Evolutionary conservation across 23 tunicate genomes (phyloP).

Genomic region (Phallusia fumigata): DNA sequence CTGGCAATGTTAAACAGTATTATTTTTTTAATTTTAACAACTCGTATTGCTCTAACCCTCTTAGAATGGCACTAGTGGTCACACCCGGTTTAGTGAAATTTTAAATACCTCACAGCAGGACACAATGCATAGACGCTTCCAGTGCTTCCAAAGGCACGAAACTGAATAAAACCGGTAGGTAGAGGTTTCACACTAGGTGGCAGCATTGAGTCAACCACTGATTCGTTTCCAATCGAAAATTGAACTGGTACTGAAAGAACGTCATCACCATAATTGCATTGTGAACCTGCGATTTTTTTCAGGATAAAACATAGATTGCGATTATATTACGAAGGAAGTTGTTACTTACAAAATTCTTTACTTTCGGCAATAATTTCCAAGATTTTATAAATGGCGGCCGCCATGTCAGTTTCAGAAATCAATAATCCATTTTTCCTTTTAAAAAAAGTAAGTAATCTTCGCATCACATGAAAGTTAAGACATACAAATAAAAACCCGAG

Average conservation of each 20-base stretch:
- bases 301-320: neutral
- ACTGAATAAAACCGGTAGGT: neutral
- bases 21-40: too few species aligned
- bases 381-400: neutral
- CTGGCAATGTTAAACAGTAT: too few species aligned
- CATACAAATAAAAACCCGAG: too few species aligned
- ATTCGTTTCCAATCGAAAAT: neutral
- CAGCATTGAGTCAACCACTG: neutral
- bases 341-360: neutral
- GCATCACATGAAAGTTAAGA: too few species aligned
- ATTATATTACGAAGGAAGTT: neutral
- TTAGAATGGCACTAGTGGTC: too few species aligned
- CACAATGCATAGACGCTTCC: conserved; percentile 1
- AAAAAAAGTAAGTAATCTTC: neutral
- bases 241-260: neutral
- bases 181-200: neutral
- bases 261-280: neutral
- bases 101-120: conserved; percentile 2
- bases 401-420: neutral
- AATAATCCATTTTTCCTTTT: neutral
- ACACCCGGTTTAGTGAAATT: too few species aligned
- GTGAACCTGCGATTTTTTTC: neutral
- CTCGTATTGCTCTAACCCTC: too few species aligned
- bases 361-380: neutral
- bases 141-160: neutral